Evolutionary conservation across 2,797 vertebrate species (phyloP).

Genomic region (Pangasius mekongensis): DNA sequence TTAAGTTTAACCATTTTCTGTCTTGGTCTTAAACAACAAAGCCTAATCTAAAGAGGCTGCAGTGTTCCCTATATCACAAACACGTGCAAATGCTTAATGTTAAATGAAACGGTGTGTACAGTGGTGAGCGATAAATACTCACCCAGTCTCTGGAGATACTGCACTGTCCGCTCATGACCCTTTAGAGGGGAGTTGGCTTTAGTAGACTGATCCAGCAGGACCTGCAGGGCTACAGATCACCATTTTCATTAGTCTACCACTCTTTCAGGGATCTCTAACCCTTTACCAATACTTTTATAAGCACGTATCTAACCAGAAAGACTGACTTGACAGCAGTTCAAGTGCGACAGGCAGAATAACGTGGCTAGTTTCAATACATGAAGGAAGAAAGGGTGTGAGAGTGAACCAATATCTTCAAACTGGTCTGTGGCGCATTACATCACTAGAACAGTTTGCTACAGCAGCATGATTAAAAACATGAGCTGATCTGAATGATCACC

Average conservation of each 20-base stretch:
- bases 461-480: constrained; percentile 58
- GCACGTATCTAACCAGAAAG: background rate
- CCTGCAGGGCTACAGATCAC: constrained; percentile 84
- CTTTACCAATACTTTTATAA: constrained; percentile 18
- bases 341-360: constrained; percentile 56
- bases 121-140: constrained; percentile 38
- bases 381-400: constrained; percentile 11
- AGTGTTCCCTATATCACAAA: background rate
- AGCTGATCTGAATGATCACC: constrained; percentile 44
- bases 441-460: constrained; percentile 55
- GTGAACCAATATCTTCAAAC: constrained; percentile 15
- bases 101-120: background rate
- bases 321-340: constrained; percentile 43
- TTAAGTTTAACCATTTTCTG: background rate
- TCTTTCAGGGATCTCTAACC: background rate
- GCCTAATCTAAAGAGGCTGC: background rate
- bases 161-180: constrained; percentile 96
- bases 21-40: background rate
- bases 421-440: constrained; percentile 54
- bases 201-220: constrained; percentile 95
- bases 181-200: constrained; percentile 98
- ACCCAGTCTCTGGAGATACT: constrained; percentile 97
- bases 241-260: background rate
- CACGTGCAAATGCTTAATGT: background rate
- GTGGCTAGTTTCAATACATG: background rate